Base-by-base conservation (phyloP, 2,797 vertebrate species). In the Catostomus latipinnis region DNA sequence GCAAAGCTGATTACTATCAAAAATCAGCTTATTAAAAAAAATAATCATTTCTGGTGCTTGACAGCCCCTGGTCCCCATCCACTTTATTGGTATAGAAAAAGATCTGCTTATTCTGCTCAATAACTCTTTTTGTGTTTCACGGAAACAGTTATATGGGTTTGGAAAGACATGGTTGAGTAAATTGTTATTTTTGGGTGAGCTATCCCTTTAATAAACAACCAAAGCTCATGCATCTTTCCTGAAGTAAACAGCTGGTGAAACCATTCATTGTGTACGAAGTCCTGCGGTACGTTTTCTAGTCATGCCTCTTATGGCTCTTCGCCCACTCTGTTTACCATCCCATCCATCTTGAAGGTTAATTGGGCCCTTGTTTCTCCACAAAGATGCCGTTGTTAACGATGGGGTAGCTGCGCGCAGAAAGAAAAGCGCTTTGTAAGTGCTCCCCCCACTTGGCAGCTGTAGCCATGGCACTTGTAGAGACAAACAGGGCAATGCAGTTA, bases 341-440 rank as follows among this genome's bases (percentile, higher is more conserved):
- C 56, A 1, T 71, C 57, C 18, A n/a, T 75, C 60, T 69, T 71
- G 34, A 74, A 58, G 67, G 56, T 81, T 86, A 58, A 86, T 82
- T 72, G 63, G 46, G 48, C 61, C 63, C 76, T 83, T 84, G 67
- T 86, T 34, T 79, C 53, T 48, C 66, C 68, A 83, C 80, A 86
- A 86, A 83, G 83, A 76, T 72, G 69, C 53, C 16, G 70, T 85
- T 86, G 83, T 87, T 81, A 46, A 16, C 48, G 12, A 71, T 43
- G 71, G 34, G 56, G 18, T 49, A 48, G 11, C 72, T 50, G 61
- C 11, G 22, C 57, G 68, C 48, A 10, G 34, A 14, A 83, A 73
- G 54, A 82, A 81, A 83, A 74, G 71, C 16, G 5, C 80, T 80
- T 83, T 83, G 80, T 87, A 76, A 72, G 11, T 52, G 13, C 3